Percentiles rank a stretch among this genome's conserved stretches.
These are phyloP conservation scores for Alethe diademata DNA, from an alignment of 2,113 vertebrate genomes.

Conservation along the genomic window DNA sequence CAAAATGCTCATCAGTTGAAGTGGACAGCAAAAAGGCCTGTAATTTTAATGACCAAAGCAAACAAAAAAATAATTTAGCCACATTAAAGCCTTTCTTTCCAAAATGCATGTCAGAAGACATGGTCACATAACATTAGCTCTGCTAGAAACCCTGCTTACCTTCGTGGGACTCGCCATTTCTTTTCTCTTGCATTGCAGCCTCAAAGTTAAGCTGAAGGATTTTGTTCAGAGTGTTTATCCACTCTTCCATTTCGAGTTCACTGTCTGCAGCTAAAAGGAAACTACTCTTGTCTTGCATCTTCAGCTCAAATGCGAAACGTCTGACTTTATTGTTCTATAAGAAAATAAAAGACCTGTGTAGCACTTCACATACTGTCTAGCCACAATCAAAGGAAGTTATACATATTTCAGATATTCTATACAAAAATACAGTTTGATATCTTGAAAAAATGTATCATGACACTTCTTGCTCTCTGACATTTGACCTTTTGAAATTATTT, in stretches of 20 bases:
- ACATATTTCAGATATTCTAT: not conserved
- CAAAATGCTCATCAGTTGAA: not conserved
- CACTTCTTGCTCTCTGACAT: not conserved
- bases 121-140: not conserved
- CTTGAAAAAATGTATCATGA: not conserved
- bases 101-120: accelerated
- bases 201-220: constrained; percentile 97
- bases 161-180: constrained; percentile 93
- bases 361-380: not conserved
- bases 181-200: constrained; percentile 95
- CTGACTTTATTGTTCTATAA: constrained; percentile 93
- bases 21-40: not conserved
- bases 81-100: not conserved
- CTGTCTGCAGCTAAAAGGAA: constrained; percentile 95
- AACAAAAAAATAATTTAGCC: not conserved
- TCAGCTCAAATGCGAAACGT: constrained; percentile 95
- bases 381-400: not conserved
- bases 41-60: not conserved
- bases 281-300: constrained; percentile 99
- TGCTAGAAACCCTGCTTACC: constrained; percentile 68
- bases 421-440: not conserved
- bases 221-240: constrained; percentile 93
- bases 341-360: constrained; percentile 20
- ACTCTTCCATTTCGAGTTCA: constrained; percentile 96
- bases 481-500: not conserved